Conservation (phyloP, 2,113 vertebrate species). For the Barbus barbus region DNA sequence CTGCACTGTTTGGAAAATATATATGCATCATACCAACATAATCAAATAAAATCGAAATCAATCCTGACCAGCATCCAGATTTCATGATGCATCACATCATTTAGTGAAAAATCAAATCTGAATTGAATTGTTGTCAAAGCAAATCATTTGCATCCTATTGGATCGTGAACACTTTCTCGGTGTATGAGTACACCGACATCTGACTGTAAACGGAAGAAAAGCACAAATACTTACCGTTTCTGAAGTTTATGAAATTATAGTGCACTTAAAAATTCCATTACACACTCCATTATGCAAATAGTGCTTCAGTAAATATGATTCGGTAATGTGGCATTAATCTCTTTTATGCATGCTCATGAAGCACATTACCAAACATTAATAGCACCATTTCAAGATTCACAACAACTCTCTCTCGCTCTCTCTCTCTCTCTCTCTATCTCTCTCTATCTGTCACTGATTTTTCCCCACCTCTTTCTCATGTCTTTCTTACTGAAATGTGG, state of each 20-base stretch:
- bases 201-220: background rate
- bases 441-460: background rate
- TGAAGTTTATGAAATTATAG: slow-evolving; percentile 43
- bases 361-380: slow-evolving; percentile 30
- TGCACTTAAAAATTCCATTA: slow-evolving; percentile 41
- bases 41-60: background rate
- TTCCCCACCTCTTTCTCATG: background rate
- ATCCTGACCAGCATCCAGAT: background rate
- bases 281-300: slow-evolving; percentile 48
- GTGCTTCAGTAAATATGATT: slow-evolving; percentile 40
- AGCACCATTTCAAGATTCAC: slow-evolving; percentile 25
- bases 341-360: slow-evolving; percentile 33
- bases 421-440: no score
- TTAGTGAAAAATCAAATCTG: background rate
- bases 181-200: background rate
- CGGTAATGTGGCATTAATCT: slow-evolving; percentile 27
- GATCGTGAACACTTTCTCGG: background rate
- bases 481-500: background rate
- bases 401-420: background rate
- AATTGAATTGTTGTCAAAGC: background rate
- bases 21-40: background rate
- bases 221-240: slow-evolving; percentile 19
- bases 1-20: background rate
- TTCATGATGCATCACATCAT: background rate
- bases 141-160: background rate